phyloP scores from a whole-genome alignment of 2,888 invertebrate species.

The Chesias legatella region DNA sequence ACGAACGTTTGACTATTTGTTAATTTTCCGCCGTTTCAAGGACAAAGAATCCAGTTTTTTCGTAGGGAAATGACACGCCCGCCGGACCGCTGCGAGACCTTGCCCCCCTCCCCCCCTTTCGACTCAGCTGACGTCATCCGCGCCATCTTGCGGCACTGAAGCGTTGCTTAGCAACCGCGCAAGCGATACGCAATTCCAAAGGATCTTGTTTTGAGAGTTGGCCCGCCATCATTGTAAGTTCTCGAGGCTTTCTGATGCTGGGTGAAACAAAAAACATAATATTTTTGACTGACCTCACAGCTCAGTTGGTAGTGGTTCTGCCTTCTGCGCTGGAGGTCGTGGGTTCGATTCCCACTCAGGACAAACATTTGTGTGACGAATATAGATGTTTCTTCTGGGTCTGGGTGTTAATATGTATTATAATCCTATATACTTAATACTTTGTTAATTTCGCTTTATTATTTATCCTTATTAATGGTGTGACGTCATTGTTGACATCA shows the following conservation, averaged over 20 bases:
- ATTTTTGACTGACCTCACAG: too few species aligned
- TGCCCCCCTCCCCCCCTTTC: slow-evolving; percentile 45
- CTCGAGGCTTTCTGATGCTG: too few species aligned
- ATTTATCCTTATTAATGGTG: background rate
- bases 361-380: too few species aligned
- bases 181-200: slow-evolving; percentile 50
- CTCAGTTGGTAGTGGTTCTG: too few species aligned
- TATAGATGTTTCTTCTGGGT: too few species aligned
- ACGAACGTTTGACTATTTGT: too few species aligned
- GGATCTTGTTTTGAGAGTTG: slow-evolving; percentile 17
- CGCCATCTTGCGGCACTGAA: slow-evolving; percentile 75
- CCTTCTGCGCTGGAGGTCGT: too few species aligned
- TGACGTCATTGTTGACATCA: background rate
- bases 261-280: too few species aligned
- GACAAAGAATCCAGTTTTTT: slow-evolving; percentile 67
- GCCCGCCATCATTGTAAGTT: too few species aligned
- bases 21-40: slow-evolving; percentile 59
- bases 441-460: slow-evolving; percentile 1
- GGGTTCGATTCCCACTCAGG: too few species aligned
- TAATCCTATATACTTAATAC: too few species aligned
- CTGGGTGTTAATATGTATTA: too few species aligned
- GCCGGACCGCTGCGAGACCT: slow-evolving; percentile 59
- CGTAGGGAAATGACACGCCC: slow-evolving; percentile 73
- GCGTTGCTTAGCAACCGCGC: slow-evolving; percentile 72
- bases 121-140: slow-evolving; percentile 68